Base-by-base conservation (phyloP, 2,888 invertebrate genomes). In the Alsophila aescularia region DNA sequence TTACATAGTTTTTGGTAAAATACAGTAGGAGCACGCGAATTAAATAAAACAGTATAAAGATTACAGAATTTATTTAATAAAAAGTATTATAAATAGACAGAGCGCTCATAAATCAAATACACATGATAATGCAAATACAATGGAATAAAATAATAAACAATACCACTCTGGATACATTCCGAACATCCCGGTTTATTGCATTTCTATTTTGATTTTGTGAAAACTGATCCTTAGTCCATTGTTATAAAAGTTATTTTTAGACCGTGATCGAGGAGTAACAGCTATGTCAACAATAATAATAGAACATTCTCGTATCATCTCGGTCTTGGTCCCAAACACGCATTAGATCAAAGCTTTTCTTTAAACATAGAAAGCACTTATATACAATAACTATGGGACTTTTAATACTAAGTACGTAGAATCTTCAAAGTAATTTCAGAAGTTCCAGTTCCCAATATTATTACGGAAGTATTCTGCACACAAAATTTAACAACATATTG, bases 111-210 rank as follows among this genome's bases (percentile, higher is more conserved):
- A 80, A 84, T 73, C 74, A 82, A 58, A 81, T 75, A 82, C 79
- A 82, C 82, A 78, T 79, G 62, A 80, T 78, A 81, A 82, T 83
- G 79, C 80, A 81, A 80, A 75, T 75, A 81, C 67, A 77, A 73
- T 83, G 85, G 83, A 87, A 87, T 85, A 50, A 18, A 15, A 21
- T 29, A 29, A 45, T 44, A 81, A 77, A 79, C 71, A 75, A 73
- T 70, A 78, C 64, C 70, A 75, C 72, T 70, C 67, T 67, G 68
- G 70, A 75, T 64, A 67, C 65, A 70, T 75, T 75, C 69, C 70
- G 68, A 71, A 74, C 52, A 53, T 37, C 48, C 44, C 39, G 39
- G 37, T 50, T 39, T 50, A 50, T 55, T 36, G 50, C 40, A 50
- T 27, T 24, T 50, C 42, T 49, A 52, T 42, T n/a, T 35, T 60